Conservation (phyloP, 2,797 vertebrate species). For the Coluber constrictor region DNA sequence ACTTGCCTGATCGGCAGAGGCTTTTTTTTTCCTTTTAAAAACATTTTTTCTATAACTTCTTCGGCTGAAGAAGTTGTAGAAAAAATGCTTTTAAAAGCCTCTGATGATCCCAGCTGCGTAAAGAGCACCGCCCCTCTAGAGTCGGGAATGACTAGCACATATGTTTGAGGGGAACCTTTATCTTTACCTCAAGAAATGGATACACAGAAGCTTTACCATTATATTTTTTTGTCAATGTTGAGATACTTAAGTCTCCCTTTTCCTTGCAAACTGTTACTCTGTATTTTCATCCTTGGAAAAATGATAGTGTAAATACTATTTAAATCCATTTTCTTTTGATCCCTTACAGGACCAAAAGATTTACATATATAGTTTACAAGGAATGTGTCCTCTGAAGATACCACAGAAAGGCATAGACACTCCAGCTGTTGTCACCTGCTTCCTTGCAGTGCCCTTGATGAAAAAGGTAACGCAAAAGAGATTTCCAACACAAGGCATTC, state of each 20-base stretch:
- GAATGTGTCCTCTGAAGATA: slow-evolving; percentile 91
- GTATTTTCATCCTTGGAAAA: not conserved
- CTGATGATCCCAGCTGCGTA: too few species aligned
- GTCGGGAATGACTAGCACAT: too few species aligned
- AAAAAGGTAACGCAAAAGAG: slow-evolving; percentile 77
- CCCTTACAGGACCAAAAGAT: slow-evolving; percentile 89
- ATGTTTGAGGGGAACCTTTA: too few species aligned
- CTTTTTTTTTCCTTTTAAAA: too few species aligned
- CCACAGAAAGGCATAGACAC: slow-evolving; percentile 86
- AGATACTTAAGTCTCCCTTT: not conserved
- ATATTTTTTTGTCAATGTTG: not conserved
- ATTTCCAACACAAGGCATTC: not conserved
- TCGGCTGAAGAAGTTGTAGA: too few species aligned
- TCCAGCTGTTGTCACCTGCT: slow-evolving; percentile 87
- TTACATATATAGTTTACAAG: slow-evolving; percentile 89
- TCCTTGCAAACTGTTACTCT: not conserved
- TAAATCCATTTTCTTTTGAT: slow-evolving; percentile 16
- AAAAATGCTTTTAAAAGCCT: too few species aligned
- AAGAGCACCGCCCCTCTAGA: too few species aligned
- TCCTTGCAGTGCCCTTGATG: slow-evolving; percentile 79
- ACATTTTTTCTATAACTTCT: too few species aligned
- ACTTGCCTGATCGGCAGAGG: too few species aligned
- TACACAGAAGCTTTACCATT: not conserved
- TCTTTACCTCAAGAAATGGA: not conserved
- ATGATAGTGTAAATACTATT: fast-evolving